A percentile compares a stretch with the other conserved stretches of the same genome.
Evolutionary conservation across 2,888 invertebrate genomes (phyloP).

Genomic region (Cataglyphis altisquamis): DNA sequence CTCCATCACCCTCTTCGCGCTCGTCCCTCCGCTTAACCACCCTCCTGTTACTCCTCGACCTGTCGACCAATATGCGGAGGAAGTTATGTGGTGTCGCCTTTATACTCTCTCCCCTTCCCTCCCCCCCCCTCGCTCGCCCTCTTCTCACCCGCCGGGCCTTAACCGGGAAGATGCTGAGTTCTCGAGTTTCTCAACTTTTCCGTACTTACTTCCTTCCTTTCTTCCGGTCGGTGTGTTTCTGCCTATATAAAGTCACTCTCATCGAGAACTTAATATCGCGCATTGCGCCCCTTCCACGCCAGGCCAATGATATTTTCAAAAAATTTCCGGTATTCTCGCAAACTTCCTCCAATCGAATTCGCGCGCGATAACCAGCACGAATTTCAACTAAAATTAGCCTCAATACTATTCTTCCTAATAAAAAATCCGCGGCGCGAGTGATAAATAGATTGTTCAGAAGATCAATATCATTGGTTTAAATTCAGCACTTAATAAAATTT

Average conservation of each 20-base stretch:
- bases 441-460: not conserved
- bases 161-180: constrained; percentile 76
- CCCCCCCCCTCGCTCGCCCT: not conserved
- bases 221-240: constrained; percentile 57
- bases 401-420: not conserved
- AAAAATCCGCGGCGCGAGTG: not conserved
- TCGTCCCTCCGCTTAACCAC: constrained; percentile 62
- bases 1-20: constrained; percentile 36
- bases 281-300: constrained; percentile 44
- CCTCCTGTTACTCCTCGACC: constrained; percentile 51
- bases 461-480: not conserved
- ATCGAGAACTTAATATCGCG: constrained; percentile 76
- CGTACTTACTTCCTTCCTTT: constrained; percentile 64
- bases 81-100: constrained; percentile 77
- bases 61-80: constrained; percentile 76
- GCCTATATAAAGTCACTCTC: constrained; percentile 69
- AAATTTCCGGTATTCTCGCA: constrained; percentile 5
- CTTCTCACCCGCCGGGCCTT: constrained; percentile 34
- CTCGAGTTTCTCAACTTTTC: constrained; percentile 78
- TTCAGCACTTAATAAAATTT: not conserved
- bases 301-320: constrained; percentile 21
- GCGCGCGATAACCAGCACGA: not conserved
- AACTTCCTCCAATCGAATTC: not conserved
- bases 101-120: constrained; percentile 53
- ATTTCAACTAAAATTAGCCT: not conserved